Evolutionary conservation across 1,140 invertebrate genomes (phyloP).

Genomic region (Heliconius congener): DNA sequence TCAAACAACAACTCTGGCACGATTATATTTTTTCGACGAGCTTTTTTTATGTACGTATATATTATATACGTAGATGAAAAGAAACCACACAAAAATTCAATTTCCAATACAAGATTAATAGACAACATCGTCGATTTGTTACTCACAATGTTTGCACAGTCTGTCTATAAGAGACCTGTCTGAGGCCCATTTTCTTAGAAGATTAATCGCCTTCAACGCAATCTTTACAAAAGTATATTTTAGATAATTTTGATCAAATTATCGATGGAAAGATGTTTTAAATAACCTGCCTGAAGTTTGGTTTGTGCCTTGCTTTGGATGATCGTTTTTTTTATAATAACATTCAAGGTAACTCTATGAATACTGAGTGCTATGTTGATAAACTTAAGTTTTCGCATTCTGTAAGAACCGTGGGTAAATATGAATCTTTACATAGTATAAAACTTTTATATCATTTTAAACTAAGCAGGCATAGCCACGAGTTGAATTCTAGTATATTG

Average conservation of each 20-base stretch:
- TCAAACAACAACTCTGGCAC: not conserved
- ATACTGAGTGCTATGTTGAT: too few species aligned
- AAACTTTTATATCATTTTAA: too few species aligned
- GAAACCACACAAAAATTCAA: conserved; percentile 1
- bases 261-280: not conserved
- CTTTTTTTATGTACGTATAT: not conserved
- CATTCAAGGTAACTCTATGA: too few species aligned
- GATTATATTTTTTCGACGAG: not conserved
- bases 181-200: conserved; percentile 29
- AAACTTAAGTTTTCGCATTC: too few species aligned
- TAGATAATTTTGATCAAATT: not conserved
- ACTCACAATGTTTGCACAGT: conserved; percentile 25
- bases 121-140: conserved; percentile 35
- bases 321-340: too few species aligned
- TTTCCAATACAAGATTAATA: conserved; percentile 33
- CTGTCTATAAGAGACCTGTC: conserved; percentile 34
- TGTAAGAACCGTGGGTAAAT: too few species aligned
- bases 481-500: too few species aligned
- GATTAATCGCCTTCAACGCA: conserved; percentile 33
- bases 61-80: not conserved
- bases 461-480: too few species aligned
- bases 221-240: conserved; percentile 13
- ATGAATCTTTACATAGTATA: too few species aligned
- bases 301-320: not conserved
- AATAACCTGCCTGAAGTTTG: not conserved